Evolutionary conservation across 2,888 invertebrate genomes (phyloP), one percentile per base, ranked within the genome.

Genomic region (Standfussiana lucernea): DNA sequence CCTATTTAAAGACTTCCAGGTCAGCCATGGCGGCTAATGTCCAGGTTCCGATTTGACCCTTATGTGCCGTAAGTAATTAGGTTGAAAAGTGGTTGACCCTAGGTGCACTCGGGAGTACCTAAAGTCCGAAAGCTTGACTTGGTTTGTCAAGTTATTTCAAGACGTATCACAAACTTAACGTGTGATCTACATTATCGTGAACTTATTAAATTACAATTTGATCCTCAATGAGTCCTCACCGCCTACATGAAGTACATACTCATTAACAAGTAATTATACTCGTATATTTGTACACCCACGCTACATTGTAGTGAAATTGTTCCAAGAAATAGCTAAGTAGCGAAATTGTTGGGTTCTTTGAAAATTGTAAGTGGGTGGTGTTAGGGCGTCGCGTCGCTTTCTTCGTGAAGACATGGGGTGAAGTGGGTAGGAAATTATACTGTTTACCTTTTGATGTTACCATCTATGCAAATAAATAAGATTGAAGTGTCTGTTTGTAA

Each of bases 241-340:
- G 67, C 78, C 83, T 79, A 68, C 78, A 65, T 59, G n/a, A 56
- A 66, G n/a, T 56, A 77, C 24, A 53, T 56, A 64, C 40, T 47
- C 45, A 64, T 68, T 78, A 56, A 24, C 35, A 56, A 83, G 35
- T 62, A 80, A 83, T 71, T 67, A 79, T 6, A n/a, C n/a, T n/a
- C n/a, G n/a, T n/a, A 59, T 77, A 21, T 53, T 42, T 32, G 18
- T 66, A 61, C 10, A 28, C 72, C 80, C 32, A 84, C 84, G 11
- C 24, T 53, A 28, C 11, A 35, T 18, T 24, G 37, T n/a, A 35
- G 71, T n/a, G 80, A 84, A 80, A 72, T 61, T 72, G 15, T 80
- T 84, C 66, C n/a, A 24, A 72, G 80, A 79, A 84, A 32, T 37
- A 2, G 75, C n/a, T 64, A 11, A 75, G 45, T 56, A 64, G 32